Percentiles rank a stretch among this genome's conserved stretches.
Evolutionary conservation across 1,140 invertebrate genomes (phyloP).

Genomic region (Drosophila tani): DNA sequence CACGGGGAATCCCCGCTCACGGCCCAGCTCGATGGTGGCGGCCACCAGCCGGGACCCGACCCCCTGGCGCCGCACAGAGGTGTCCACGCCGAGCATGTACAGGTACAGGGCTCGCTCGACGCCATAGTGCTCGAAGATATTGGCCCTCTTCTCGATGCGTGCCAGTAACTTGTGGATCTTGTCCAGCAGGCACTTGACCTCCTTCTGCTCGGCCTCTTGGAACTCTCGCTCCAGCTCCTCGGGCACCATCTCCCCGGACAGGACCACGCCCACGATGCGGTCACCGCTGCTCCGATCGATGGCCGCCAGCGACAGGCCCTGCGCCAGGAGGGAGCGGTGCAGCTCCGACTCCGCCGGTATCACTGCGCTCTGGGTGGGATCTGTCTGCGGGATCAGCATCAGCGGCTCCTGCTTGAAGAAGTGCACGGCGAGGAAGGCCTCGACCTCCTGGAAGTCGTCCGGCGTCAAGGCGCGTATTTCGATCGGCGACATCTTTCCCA

Average conservation of each 20-base stretch:
- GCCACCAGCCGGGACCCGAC: constrained; percentile 50
- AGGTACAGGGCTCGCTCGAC: constrained; percentile 54
- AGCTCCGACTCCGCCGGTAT: constrained; percentile 14
- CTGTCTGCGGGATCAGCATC: constrained; percentile 50
- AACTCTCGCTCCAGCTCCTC: constrained; percentile 54
- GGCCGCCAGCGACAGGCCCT: constrained; percentile 58
- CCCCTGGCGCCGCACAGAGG: constrained; percentile 45
- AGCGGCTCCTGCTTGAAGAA: constrained; percentile 66
- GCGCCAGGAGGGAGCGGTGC: constrained; percentile 31
- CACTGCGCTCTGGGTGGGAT: constrained; percentile 15
- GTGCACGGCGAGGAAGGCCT: constrained; percentile 43
- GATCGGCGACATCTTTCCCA: constrained; percentile 30
- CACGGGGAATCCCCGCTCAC: constrained; percentile 33
- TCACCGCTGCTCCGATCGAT: constrained; percentile 27
- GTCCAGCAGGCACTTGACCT: constrained; percentile 28
- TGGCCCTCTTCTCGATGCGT: constrained; percentile 40
- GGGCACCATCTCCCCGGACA: constrained; percentile 35
- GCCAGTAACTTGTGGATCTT: constrained; percentile 59
- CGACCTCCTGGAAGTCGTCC: constrained; percentile 35
- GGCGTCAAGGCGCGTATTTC: constrained; percentile 34
- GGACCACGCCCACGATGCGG: constrained; percentile 56
- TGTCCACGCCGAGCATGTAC: constrained; percentile 54
- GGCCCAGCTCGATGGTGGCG: constrained; percentile 49
- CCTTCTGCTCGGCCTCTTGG: constrained; percentile 19
- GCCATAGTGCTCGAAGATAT: constrained; percentile 49